phyloP scores from a whole-genome alignment of 2,888 invertebrate genomes.

The Selenia dentaria region DNA sequence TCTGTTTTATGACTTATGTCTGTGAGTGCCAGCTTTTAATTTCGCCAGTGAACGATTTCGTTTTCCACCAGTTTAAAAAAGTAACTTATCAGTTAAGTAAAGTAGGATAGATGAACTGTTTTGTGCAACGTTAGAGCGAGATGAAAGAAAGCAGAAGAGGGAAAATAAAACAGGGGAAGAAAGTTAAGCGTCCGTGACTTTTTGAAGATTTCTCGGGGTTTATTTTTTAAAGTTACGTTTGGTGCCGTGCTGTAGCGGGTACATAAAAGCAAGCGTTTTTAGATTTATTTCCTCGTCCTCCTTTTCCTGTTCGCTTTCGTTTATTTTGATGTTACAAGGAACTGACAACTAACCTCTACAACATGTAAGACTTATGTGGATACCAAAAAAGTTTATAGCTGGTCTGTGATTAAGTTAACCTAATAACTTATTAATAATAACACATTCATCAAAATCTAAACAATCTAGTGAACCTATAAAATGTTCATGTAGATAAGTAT shows the following conservation, averaged over 20 bases:
- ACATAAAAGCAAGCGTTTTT: constrained; percentile 71
- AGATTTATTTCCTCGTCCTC: constrained; percentile 72
- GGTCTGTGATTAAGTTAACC: too few species aligned
- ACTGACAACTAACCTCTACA: too few species aligned
- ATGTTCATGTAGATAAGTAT: too few species aligned
- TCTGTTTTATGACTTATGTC: constrained; percentile 79
- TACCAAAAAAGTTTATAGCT: too few species aligned
- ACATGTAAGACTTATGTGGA: too few species aligned
- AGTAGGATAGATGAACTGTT: constrained; percentile 56
- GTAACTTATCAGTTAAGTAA: constrained; percentile 80
- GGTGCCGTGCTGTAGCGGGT: constrained; percentile 59
- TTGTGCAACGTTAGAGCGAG: constrained; percentile 33
- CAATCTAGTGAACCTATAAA: too few species aligned
- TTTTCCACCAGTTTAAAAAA: constrained; percentile 82
- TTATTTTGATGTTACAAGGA: too few species aligned
- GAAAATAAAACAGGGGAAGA: constrained; percentile 84
- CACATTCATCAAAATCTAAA: too few species aligned
- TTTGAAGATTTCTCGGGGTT: constrained; percentile 81
- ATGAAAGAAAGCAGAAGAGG: constrained; percentile 65
- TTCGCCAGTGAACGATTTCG: constrained; percentile 76
- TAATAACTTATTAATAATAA: too few species aligned
- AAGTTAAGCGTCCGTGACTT: constrained; percentile 85
- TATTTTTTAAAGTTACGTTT: constrained; percentile 80
- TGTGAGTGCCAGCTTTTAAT: constrained; percentile 80
- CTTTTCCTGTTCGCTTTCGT: constrained; percentile 37